A percentile compares a stretch with the other conserved stretches of the same genome.
phyloP scores from a whole-genome alignment of 2,113 vertebrate genomes.

The Plecotus auritus region DNA sequence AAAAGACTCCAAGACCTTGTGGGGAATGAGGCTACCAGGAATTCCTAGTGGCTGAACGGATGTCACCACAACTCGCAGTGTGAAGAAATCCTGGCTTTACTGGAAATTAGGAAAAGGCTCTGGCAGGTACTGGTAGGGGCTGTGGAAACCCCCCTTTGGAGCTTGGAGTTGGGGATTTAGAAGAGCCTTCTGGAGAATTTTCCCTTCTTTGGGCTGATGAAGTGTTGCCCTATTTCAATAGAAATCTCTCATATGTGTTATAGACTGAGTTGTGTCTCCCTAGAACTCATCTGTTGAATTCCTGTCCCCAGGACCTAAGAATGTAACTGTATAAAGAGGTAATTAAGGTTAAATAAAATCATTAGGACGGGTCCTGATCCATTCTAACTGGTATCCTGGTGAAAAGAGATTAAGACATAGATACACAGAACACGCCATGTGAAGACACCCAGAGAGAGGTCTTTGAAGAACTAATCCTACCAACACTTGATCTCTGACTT shows the following conservation, averaged over 20 bases:
- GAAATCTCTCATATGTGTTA: not conserved
- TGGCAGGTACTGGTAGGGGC: slow-evolving; percentile 9
- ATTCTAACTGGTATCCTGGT: not conserved
- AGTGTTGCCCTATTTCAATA: not conserved
- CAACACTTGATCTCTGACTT: not conserved
- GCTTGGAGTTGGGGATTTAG: not conserved
- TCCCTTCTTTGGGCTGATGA: not conserved
- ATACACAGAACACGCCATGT: too few relatives aligned
- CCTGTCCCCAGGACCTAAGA: not conserved
- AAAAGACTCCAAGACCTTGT: not conserved
- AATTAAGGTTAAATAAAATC: not conserved
- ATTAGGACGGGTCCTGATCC: not conserved
- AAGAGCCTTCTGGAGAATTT: not conserved
- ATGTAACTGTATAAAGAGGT: not conserved
- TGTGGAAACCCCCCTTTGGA: slow-evolving; percentile 19
- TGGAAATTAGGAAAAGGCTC: slow-evolving; percentile 40
- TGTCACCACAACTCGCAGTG: not conserved
- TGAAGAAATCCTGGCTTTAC: slow-evolving; percentile 41
- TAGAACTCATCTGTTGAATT: not conserved
- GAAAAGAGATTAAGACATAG: not conserved
- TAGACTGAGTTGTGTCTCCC: not conserved
- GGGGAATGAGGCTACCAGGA: slow-evolving; percentile 42
- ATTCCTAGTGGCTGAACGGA: slow-evolving; percentile 3
- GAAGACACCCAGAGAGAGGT: not conserved
- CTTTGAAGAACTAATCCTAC: not conserved